A percentile compares a stretch with the other conserved stretches of the same genome.
Conservation (phyloP, 1,140 invertebrate species). For the Drosophila dunni region DNA sequence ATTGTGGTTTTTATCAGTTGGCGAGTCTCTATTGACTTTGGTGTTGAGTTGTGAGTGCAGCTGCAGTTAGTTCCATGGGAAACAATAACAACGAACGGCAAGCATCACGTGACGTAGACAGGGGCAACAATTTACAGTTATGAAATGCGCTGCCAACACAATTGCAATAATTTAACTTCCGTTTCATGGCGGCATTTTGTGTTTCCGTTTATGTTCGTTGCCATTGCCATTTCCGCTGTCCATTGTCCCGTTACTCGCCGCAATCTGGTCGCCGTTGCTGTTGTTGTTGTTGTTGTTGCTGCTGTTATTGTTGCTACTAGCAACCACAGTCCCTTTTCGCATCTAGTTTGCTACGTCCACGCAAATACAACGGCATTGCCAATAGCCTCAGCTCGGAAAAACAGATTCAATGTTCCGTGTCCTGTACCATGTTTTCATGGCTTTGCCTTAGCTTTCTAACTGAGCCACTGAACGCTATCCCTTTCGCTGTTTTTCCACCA, state of each 20-base stretch:
- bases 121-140: slow-evolving; percentile 65
- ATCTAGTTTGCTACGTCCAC: slow-evolving; percentile 6
- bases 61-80: slow-evolving; percentile 9
- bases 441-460: slow-evolving; percentile 19
- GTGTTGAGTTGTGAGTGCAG: neutral
- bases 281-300: slow-evolving; percentile 10
- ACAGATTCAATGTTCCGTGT: slow-evolving; percentile 67
- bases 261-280: slow-evolving; percentile 61
- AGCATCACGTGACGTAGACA: neutral
- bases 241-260: slow-evolving; percentile 32
- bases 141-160: slow-evolving; percentile 72
- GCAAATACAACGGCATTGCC: slow-evolving; percentile 35
- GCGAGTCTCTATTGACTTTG: slow-evolving; percentile 16
- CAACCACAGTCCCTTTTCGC: slow-evolving; percentile 18
- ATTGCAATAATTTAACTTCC: slow-evolving; percentile 82
- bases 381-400: slow-evolving; percentile 42
- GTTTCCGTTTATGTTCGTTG: slow-evolving; percentile 67
- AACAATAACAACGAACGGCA: slow-evolving; percentile 24
- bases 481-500: slow-evolving; percentile 33
- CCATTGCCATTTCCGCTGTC: slow-evolving; percentile 63
- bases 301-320: slow-evolving; percentile 12
- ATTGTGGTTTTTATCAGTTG: neutral
- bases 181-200: slow-evolving; percentile 76
- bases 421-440: slow-evolving; percentile 47
- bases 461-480: slow-evolving; percentile 27